Evolutionary conservation across 64 coral and sea anemone species (phyloP), one percentile per base, ranked within the genome.

Genomic region (Catalaphyllia jardinei): DNA sequence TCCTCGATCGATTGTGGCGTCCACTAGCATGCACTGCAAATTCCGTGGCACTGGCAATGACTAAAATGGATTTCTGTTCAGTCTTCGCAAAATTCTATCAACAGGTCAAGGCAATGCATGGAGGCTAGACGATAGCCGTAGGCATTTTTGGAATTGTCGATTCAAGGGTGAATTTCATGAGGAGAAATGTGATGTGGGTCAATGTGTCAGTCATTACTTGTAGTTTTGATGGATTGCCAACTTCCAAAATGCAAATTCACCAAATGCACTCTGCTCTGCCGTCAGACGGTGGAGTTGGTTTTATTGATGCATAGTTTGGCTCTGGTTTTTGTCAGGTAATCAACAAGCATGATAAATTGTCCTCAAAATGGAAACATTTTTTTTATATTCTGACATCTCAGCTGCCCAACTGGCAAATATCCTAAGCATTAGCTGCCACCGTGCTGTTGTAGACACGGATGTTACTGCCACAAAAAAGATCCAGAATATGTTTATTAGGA

Each of bases 401-500:
- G 63, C 62, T 18, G 62, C 31, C 62, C 69, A 33, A 85, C 51
- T 85, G 81, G 71, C 63, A 27, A 71, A 71, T 42, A n/a, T 71
- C 11, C 27, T 22, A 22, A 67, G 46, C 80, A 83, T 83, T 24
- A 50, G 18, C 51, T 39, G 13, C 4, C 42, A 63, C 29, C 38
- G 27, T 20, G 69, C 51, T 35, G 81, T 85, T 71, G 33, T 71
- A 51, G 33, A 71, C 38, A 29, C 31, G 64, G 62, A 85, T 51
- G 51, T 49, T 16, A 51, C 20, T 28, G 22, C 38, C 30, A 39
- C 30, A 51, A 3, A 85, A 71, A 69, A 12, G 25, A 10, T 39
- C 8, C 16, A 71, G 22, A 85, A 80, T 25, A 71, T 85, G 38
- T 71, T 85, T 17, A 24, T 29, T 0, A 46, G n/a, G 13, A 46